Conservation (phyloP, 2,888 invertebrate species). For the Therioaphis trifolii region DNA sequence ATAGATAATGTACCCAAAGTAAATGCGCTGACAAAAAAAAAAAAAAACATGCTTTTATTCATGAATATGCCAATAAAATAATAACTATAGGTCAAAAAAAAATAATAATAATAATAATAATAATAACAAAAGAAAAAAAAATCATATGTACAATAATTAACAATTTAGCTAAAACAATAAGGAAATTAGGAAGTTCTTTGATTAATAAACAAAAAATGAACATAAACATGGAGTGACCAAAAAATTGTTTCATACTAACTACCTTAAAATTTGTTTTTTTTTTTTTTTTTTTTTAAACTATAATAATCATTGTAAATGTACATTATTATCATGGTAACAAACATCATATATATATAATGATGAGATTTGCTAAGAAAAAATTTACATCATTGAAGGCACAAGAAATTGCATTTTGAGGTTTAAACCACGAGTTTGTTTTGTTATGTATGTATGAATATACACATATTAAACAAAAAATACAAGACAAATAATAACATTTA, state of each 20-base stretch:
- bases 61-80: constrained; percentile 51
- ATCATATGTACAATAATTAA: constrained; percentile 62
- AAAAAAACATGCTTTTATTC: constrained; percentile 48
- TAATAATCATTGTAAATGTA: constrained; percentile 52
- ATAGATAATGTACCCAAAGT: constrained; percentile 62
- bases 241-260: constrained; percentile 36
- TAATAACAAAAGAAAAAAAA: constrained; percentile 56
- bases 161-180: constrained; percentile 62
- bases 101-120: constrained; percentile 23
- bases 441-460: neutral
- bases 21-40: constrained; percentile 56
- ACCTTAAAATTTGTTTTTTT: constrained; percentile 23
- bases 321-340: constrained; percentile 51
- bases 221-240: constrained; percentile 44
- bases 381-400: constrained; percentile 55
- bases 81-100: constrained; percentile 60
- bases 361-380: constrained; percentile 50
- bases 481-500: constrained; percentile 59
- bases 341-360: constrained; percentile 36
- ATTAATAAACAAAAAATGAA: constrained; percentile 59
- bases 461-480: constrained; percentile 39
- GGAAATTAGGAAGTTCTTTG: constrained; percentile 62
- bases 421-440: constrained; percentile 26
- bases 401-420: constrained; percentile 46
- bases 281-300: constrained; percentile 8